Conservation (phyloP, 2,888 invertebrate genomes). For the Rhagonycha fulva region DNA sequence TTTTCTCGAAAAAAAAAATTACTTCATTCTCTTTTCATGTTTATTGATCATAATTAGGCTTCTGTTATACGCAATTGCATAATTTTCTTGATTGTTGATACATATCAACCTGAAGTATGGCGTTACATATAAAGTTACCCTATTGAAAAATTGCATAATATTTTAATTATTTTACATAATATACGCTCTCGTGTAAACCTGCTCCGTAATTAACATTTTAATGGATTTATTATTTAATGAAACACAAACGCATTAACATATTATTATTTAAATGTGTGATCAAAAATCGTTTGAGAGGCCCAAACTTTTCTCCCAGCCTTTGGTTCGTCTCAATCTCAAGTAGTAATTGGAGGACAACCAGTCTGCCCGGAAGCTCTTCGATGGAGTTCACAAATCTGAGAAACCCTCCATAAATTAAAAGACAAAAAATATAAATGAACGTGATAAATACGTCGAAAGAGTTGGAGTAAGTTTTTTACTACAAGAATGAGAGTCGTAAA, state of each 20-base stretch:
- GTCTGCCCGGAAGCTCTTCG: neutral
- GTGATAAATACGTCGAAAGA: neutral
- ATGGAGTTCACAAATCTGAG: neutral
- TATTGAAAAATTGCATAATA: neutral
- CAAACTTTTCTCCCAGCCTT: neutral
- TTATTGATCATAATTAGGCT: neutral
- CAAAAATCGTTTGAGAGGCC: neutral
- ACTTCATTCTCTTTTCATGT: neutral
- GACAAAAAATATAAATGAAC: neutral
- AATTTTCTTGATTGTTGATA: neutral
- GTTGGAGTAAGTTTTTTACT: neutral
- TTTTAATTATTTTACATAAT: neutral
- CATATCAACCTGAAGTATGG: neutral
- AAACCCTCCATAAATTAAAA: neutral
- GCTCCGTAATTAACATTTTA: neutral
- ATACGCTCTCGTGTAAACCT: neutral
- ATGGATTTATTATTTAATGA: neutral
- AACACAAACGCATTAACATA: neutral
- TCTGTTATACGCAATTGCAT: neutral
- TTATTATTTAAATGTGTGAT: neutral
- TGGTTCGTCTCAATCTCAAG: neutral
- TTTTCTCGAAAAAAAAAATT: neutral
- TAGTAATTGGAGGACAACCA: neutral
- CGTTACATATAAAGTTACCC: neutral
- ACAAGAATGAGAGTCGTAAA: neutral